Percentiles rank a stretch among this genome's conserved stretches.
Conservation (phyloP, 2,888 invertebrate species). For the Drosophila atripex region DNA sequence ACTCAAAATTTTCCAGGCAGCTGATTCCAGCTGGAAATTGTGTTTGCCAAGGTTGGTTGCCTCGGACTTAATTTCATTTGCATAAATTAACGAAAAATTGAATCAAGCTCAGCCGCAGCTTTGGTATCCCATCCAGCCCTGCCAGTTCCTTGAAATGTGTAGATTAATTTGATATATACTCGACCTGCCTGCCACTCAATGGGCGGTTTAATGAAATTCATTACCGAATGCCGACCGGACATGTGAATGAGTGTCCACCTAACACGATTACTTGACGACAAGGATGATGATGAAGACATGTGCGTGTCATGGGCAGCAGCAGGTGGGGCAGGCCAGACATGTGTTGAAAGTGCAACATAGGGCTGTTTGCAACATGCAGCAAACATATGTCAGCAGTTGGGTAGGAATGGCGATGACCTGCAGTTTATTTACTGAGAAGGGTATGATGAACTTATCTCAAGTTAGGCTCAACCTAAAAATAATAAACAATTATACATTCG, state of each 20-base stretch:
- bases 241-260: conserved; percentile 9
- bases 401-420: conserved; percentile 11
- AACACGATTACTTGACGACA: conserved; percentile 26
- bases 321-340: conserved; percentile 1
- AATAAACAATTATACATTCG: neutral
- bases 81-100: conserved; percentile 52
- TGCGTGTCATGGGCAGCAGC: neutral
- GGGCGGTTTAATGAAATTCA: conserved; percentile 33
- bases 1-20: conserved; percentile 49
- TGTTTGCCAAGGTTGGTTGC: conserved; percentile 41
- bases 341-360: conserved; percentile 19
- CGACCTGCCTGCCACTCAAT: conserved; percentile 15
- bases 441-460: neutral
- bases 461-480: neutral
- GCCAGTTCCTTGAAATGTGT: neutral
- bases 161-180: conserved; percentile 26
- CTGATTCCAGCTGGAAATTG: conserved; percentile 29
- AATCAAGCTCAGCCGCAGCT: conserved; percentile 20
- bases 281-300: neutral
- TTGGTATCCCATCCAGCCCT: conserved; percentile 4
- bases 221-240: conserved; percentile 22
- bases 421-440: neutral
- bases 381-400: conserved; percentile 22
- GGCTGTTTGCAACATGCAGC: conserved; percentile 20
- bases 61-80: conserved; percentile 42